Base-by-base conservation (phyloP, 2,797 vertebrate genomes). In the Esox masquinongy region DNA sequence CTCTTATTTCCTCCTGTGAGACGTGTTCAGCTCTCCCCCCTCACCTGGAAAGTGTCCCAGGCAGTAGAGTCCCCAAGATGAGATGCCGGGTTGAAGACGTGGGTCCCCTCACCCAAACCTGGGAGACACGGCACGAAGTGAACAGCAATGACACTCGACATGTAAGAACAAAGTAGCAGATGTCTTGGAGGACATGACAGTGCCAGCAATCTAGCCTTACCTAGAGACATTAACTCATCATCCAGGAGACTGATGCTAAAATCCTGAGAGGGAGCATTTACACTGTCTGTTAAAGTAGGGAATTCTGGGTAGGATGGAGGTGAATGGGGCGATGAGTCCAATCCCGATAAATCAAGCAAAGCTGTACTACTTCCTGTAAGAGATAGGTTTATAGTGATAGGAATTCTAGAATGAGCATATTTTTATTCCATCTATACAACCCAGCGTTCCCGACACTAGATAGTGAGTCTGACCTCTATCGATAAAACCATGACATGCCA, bases 11-110 rank as follows among this genome's bases (percentile, higher is more conserved):
- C 43, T 12, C 29, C 15, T 19, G 29, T 67, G 64, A 31, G 29
- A 67, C 17, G 16, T 34, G 31, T 26, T n/a, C 29, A 34, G 17
- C 11, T 22, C 19, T 61, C n/a, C 15, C 15, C 2, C 2, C 5
- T 83, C 92, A 99, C 98, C 96, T 99, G 98, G 89, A 98, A 99
- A 77, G 95, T 96, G 87, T 99, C 96, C 98, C 98, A 99, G 3
- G 91, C 91, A 17, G 91, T 91, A 69, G 91, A 91, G 63, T 98
- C 98, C 77, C 91, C 87, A 4, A 93, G 90, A 36, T 95, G 95
- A 6, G 93, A 93, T 24, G 84, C 68, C 29, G 91, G 82, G 77
- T 89, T 93, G 17, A 93, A 89, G 64, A 84, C 77, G 1, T 96
- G 92, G n/a, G 94, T 91, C 77, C 95, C 95, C 78, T 99, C 97